These are phyloP conservation scores for Picathartes gymnocephalus DNA, from an alignment of 2,113 vertebrate genomes.

Conservation along the genomic window DNA sequence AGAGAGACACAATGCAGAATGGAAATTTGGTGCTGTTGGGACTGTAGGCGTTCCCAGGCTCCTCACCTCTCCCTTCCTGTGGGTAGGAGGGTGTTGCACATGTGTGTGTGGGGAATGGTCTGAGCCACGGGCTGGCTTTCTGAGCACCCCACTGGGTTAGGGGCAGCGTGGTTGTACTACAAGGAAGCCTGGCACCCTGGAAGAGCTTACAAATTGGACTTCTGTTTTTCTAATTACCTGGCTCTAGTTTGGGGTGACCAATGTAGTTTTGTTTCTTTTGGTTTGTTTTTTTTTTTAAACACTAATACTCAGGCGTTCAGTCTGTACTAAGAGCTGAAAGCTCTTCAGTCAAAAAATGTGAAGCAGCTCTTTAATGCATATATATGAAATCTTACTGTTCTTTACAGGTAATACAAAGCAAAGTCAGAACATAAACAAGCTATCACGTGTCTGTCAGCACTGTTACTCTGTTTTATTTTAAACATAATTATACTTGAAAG, in stretches of 20 bases:
- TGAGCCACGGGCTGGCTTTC: background rate
- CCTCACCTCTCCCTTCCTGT: background rate
- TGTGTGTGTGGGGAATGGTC: background rate
- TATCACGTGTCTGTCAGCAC: background rate
- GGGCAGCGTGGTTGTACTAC: accelerated
- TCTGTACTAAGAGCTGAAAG: background rate
- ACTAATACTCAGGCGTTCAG: background rate
- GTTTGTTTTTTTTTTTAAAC: background rate
- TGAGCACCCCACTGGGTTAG: background rate
- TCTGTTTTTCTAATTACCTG: background rate
- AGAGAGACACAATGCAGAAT: background rate
- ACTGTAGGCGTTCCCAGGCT: background rate
- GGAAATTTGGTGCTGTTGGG: conserved; percentile 37
- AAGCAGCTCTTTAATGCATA: background rate
- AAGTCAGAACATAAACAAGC: background rate
- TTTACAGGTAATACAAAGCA: background rate
- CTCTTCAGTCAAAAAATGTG: background rate
- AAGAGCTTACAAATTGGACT: background rate
- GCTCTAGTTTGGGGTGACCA: background rate
- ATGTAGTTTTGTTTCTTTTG: background rate
- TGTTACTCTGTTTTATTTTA: conserved; percentile 16
- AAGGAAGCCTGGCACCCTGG: background rate
- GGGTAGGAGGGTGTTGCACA: background rate
- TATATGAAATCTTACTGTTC: background rate
- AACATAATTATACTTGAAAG: background rate